Base-by-base conservation (phyloP, 2,797 vertebrate species). In the Simalia tracyae region DNA sequence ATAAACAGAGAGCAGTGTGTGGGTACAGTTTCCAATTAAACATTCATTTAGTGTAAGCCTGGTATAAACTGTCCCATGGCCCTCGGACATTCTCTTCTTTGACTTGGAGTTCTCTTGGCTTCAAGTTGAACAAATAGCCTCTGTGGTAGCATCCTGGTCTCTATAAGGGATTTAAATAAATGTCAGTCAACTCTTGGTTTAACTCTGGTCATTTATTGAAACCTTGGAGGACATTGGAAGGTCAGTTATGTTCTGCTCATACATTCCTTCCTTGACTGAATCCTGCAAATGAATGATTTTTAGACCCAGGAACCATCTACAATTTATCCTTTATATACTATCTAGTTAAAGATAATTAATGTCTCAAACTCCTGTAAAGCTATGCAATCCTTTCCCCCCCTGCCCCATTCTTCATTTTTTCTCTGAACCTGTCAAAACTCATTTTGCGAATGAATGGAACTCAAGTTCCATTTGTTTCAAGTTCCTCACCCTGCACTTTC, bases 381-480 rank as follows among this genome's bases (percentile, higher is more conserved):
- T 57, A 54, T 54, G 12, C 14, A 95, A 72, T 92, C 93, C 36
- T 94, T 72, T 91, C 89, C 7, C 89, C 93, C 4, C 28, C 24
- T 57, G 3, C 6, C 76, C 92, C 95, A 94, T 91, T 87, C 26
- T 91, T 91, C 31, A 86, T 87, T 95, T 96, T 91, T 94, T 94
- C 12, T 91, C 90, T 61, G 90, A 93, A 94, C 92, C 92, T 96
- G 92, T 93, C 94, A 94, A 93, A 91, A 95, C 93, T 94, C 59
- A 0, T 93, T 91, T 94, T 92, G 92, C 93, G 93, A 97, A 93
- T 93, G 94, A 92, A 94, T 93, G 93, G 57, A 90, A 95, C 91
- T 95, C 95, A 91, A 84, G 94, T 93, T 88, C 89, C 91, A 95
- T 92, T 94, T 94, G 85, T 87, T 95, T 97, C 93, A 96, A 94